A percentile compares a stretch with the other conserved stretches of the same genome.
These are phyloP conservation scores for Meiosimyza decipiens DNA, from an alignment of 2,888 invertebrate genomes.

Conservation along the genomic window DNA sequence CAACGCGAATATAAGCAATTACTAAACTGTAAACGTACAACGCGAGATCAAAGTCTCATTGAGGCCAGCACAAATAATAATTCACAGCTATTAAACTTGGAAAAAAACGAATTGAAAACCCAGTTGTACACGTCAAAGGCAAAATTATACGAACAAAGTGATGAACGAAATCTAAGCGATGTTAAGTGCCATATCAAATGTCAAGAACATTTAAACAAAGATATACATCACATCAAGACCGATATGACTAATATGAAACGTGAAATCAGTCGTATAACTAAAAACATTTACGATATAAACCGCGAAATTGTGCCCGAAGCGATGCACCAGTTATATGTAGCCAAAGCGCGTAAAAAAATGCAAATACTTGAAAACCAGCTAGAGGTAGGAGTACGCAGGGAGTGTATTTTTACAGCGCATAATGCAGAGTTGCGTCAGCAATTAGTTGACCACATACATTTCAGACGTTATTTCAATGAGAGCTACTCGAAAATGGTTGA, in stretches of 20 bases:
- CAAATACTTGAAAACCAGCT: constrained; percentile 62
- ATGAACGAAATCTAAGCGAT: constrained; percentile 50
- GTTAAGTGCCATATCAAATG: constrained; percentile 62
- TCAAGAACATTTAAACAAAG: constrained; percentile 57
- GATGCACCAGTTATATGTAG: constrained; percentile 59
- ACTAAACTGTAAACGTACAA: constrained; percentile 54
- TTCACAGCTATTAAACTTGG: constrained; percentile 50
- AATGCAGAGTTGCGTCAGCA: constrained; percentile 58
- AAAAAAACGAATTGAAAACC: constrained; percentile 59
- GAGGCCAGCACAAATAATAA: constrained; percentile 34
- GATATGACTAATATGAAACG: constrained; percentile 58
- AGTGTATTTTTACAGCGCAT: constrained; percentile 60
- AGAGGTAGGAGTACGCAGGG: constrained; percentile 60
- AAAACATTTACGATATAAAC: constrained; percentile 60
- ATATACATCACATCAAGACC: constrained; percentile 57
- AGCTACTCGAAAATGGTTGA: constrained; percentile 62
- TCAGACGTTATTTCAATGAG: constrained; percentile 61
- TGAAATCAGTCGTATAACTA: constrained; percentile 58
- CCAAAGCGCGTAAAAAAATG: constrained; percentile 54
- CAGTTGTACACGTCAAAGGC: constrained; percentile 63
- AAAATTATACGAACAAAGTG: constrained; percentile 52
- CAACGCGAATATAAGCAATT: constrained; percentile 64
- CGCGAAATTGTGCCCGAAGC: constrained; percentile 60
- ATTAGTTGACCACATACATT: constrained; percentile 57
- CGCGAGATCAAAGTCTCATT: constrained; percentile 57